These are phyloP conservation scores for Pogona vitticeps DNA, from an alignment of 2,113 vertebrate genomes.

Conservation along the genomic window DNA sequence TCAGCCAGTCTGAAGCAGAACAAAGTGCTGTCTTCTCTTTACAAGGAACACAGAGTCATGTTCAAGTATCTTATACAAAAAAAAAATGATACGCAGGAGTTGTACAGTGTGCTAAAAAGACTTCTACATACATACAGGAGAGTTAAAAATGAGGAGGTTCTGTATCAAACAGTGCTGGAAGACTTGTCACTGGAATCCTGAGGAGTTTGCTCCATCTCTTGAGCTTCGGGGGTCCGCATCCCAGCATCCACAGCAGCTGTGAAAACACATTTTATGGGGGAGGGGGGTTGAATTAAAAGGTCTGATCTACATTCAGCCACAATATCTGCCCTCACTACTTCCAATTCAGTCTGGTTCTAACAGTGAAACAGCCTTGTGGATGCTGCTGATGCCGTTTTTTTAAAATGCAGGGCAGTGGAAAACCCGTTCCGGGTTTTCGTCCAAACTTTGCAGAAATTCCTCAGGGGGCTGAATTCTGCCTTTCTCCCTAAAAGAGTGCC, in stretches of 20 bases:
- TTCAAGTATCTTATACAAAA: slow-evolving; percentile 71
- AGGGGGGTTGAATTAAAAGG: no score
- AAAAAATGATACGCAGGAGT: slow-evolving; percentile 36
- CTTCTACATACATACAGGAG: slow-evolving; percentile 63
- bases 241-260: slow-evolving; percentile 50
- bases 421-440: no score
- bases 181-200: neutral
- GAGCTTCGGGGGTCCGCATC: neutral
- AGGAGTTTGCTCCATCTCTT: slow-evolving; percentile 30
- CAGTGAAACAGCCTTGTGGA: no score
- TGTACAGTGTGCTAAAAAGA: slow-evolving; percentile 48
- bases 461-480: no score
- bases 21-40: slow-evolving; percentile 83
- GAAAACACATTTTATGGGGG: no score
- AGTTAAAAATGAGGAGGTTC: slow-evolving; percentile 45
- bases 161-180: slow-evolving; percentile 50
- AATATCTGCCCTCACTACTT: no score
- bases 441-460: no score
- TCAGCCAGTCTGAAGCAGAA: slow-evolving; percentile 68
- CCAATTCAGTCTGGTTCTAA: no score
- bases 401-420: no score
- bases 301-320: no score
- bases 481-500: no score
- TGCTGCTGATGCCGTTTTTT: no score
- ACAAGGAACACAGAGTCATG: slow-evolving; percentile 67